Conservation (phyloP, 2,888 invertebrate species). For the Eupithecia exiguata region DNA sequence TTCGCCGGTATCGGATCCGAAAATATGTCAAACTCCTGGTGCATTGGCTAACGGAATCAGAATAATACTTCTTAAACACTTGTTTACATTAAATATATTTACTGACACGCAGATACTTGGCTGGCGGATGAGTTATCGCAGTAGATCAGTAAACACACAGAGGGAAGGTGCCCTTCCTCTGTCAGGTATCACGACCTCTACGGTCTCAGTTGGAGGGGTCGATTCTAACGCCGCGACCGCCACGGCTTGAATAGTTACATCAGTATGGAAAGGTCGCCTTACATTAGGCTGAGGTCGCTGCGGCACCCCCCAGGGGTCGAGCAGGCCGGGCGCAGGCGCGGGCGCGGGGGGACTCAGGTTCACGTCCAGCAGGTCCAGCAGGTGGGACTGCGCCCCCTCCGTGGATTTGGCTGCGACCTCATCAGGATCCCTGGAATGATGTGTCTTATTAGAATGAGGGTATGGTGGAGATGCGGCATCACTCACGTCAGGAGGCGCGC, state of each 20-base stretch:
- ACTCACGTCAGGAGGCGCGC: too few species aligned
- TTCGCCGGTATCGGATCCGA: constrained; percentile 53
- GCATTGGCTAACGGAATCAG: constrained; percentile 52
- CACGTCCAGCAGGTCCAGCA: constrained; percentile 93
- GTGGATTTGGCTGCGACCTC: constrained; percentile 32
- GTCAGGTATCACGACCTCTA: too few species aligned
- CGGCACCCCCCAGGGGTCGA: constrained; percentile 91
- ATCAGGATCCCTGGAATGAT: constrained; percentile 24
- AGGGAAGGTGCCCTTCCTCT: too few species aligned
- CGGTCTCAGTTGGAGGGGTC: too few species aligned
- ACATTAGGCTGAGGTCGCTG: constrained; percentile 82
- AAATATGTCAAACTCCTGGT: constrained; percentile 70
- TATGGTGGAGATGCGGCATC: too few species aligned
- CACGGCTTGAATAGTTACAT: too few species aligned
- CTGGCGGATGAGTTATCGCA: too few species aligned
- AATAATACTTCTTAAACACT: neutral
- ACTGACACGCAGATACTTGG: too few species aligned
- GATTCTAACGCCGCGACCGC: too few species aligned
- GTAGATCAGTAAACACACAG: too few species aligned
- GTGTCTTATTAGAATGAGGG: neutral
- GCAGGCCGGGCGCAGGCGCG: constrained; percentile 70
- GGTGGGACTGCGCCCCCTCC: constrained; percentile 84
- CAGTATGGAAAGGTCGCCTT: neutral
- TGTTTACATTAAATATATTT: too few species aligned
- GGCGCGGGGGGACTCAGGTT: constrained; percentile 79